Base-by-base conservation (phyloP, 2,797 vertebrate genomes). In the Naso thynnoides region DNA sequence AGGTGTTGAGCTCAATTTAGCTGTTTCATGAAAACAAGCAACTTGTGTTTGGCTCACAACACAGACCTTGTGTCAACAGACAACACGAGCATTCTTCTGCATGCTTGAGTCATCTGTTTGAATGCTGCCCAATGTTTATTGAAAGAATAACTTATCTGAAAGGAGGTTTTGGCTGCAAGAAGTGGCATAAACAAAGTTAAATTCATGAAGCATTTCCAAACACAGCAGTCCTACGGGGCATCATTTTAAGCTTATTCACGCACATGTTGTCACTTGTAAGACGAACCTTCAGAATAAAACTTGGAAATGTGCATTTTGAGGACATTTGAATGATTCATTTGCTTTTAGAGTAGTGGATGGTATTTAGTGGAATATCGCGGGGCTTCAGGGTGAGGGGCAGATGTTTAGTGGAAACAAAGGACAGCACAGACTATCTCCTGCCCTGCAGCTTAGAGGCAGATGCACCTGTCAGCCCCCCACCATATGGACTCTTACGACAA, bases 401-500 rank as follows among this genome's bases (percentile, higher is more conserved):
- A 91, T 93, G 91, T 93, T 94, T 83, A 27, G 70, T 52, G 85
- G 83, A 87, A 91, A 93, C 89, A 93, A 93, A 92, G 82, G 53
- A 52, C 59, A 68, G 83, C 50, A 36, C 56, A 66, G 42, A 42
- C 68, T 71, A 85, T 83, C 83, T 91, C 57, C 63, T 86, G 86
- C 86, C 90, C 84, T 83, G 50, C 79, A 88, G 89, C 85, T 82
- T 26, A 71, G 80, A 71, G 84, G 70, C 84, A 88, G 81, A 82
- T 84, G 91, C 94, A 94, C 93, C 93, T 95, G 93, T 92, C 85
- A 79, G 48, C 65, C 76, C 81, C 68, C 73, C 42, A 50, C 89
- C 83, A 86, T 85, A 87, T 84, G 76, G 83, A 79, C 79, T 36
- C 39, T 65, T 39, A 56, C 72, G 23, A 57, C 76, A 77, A 53